Base-by-base conservation (phyloP, 2,888 invertebrate genomes). In the Scaptomyza cyrtandrae region DNA sequence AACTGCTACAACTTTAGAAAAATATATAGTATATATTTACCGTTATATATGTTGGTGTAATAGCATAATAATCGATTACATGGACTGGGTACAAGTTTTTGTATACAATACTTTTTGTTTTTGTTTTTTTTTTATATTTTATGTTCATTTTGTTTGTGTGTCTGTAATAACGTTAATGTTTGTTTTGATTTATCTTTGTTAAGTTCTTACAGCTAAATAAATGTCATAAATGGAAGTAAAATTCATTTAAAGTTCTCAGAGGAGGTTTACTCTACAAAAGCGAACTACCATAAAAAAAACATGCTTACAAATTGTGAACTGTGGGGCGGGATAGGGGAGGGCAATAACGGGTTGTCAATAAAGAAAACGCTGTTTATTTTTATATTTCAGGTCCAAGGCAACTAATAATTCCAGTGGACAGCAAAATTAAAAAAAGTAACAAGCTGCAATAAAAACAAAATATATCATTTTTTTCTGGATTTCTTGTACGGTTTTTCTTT, bases 71-170 rank as follows among this genome's bases (percentile, higher is more conserved):
- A 77, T 71, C 61, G 87, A 85, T 88, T 85, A 88, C 67, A 88
- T 85, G 89, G 85, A 85, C 89, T 87, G 85, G 85, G 85, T 83
- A 83, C 70, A 83, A 88, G 80, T 77, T 64, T 16, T 78, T 83
- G 88, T 83, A 83, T 86, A 83, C 88, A 86, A 75, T 88, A 85
- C 24, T 70, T 56, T 33, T 53, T 50, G 19, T 49, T 29, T 39
- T 14, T 70, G 54, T 33, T 53, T 50, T 19, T 49, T 29, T 39
- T 14, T 7, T 14, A n/a, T 37, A 48, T 16, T 16, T 39, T 67
- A 59, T 19, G 14, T 45, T 53, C 19, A 44, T 16, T 29, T 48
- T 31, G 35, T 43, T 49, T 63, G 16, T 72, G 61, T 58, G 53
- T 77, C 53, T 71, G 39, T 59, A 79, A 72, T 68, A 75, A 78